These are phyloP conservation scores for Ischnus inquisitorius DNA, from an alignment of 2,888 invertebrate species.

Conservation along the genomic window DNA sequence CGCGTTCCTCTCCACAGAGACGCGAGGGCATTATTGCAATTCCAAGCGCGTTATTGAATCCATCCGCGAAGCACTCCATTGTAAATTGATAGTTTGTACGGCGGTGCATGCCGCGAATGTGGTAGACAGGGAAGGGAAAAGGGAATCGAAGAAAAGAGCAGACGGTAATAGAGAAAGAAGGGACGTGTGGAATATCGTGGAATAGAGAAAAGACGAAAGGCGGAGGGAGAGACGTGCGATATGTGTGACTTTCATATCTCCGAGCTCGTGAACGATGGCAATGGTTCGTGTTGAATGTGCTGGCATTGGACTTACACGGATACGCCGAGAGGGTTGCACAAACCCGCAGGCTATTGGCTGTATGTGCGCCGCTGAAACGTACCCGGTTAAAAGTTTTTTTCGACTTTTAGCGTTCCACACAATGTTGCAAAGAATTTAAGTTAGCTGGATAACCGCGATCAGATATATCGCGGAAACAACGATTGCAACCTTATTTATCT, in stretches of 20 bases:
- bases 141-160: constrained; percentile 48
- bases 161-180: constrained; percentile 47
- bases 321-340: background rate
- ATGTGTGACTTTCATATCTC: constrained; percentile 44
- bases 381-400: background rate
- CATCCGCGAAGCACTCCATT: constrained; percentile 73
- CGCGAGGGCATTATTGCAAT: constrained; percentile 66
- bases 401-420: background rate
- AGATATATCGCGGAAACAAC: background rate
- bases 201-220: constrained; percentile 61
- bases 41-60: constrained; percentile 71
- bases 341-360: constrained; percentile 7
- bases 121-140: constrained; percentile 34
- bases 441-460: background rate
- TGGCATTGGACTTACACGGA: background rate
- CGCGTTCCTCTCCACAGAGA: constrained; percentile 35
- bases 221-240: constrained; percentile 30
- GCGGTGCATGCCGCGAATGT: constrained; percentile 43
- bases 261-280: constrained; percentile 23
- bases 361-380: constrained; percentile 11
- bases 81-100: constrained; percentile 75
- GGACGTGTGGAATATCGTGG: background rate
- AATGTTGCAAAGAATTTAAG: background rate
- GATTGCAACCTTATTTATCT: background rate
- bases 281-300: constrained; percentile 28